phyloP scores from a whole-genome alignment of 2,888 invertebrate genomes.

The Mimachlamys varia region DNA sequence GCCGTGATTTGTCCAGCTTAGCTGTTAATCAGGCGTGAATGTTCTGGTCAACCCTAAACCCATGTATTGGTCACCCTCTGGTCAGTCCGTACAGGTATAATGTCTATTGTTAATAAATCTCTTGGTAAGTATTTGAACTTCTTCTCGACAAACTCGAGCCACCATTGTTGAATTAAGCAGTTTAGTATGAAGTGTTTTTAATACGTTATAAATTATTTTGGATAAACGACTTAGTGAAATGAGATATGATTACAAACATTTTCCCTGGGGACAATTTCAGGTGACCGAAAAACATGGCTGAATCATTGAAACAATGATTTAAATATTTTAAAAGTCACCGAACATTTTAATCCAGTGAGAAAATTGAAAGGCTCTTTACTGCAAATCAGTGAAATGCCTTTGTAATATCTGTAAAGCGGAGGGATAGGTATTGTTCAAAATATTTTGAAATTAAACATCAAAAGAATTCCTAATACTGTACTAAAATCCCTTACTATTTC shows the following conservation, averaged over 20 bases:
- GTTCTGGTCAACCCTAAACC: background rate
- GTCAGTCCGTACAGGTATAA: background rate
- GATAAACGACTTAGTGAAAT: conserved; percentile 31
- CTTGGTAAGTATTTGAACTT: conserved; percentile 17
- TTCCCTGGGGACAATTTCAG: conserved; percentile 9
- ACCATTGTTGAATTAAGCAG: conserved; percentile 13
- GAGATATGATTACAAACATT: background rate
- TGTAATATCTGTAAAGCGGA: background rate
- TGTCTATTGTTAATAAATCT: conserved; percentile 8
- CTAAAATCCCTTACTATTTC: background rate
- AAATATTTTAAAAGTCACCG: conserved; percentile 5
- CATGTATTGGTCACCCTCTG: conserved; percentile 15
- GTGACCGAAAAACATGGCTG: background rate
- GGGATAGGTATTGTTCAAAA: conserved; percentile 5
- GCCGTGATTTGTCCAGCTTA: background rate
- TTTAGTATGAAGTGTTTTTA: conserved; percentile 22
- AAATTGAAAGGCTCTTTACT: background rate
- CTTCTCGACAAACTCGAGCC: background rate
- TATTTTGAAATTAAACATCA: conserved; percentile 26
- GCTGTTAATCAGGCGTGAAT: background rate
- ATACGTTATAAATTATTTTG: conserved; percentile 22
- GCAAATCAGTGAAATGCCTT: background rate
- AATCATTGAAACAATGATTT: background rate
- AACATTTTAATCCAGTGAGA: background rate
- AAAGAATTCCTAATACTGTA: background rate